Base-by-base conservation (phyloP, 2,113 vertebrate species). In the Eulemur rufifrons region DNA sequence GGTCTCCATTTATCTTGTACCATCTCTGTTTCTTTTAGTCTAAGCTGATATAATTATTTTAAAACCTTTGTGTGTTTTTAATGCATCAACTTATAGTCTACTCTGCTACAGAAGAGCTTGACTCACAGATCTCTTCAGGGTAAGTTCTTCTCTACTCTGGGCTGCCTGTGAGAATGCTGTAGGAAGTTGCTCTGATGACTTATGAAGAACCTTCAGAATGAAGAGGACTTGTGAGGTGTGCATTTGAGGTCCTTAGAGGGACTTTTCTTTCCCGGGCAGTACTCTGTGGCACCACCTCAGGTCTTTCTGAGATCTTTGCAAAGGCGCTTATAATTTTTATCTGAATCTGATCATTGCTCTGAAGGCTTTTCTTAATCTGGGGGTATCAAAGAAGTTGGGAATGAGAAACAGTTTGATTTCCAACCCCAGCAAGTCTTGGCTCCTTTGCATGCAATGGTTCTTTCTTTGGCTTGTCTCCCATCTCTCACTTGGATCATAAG, bases 201-300 rank as follows among this genome's bases (percentile, higher is more conserved):
- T 17, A 23, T 15, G 50, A 54, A 42, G 14, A 45, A 10, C 4
- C 4, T 66, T 29, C n/a, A 32, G 68, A 9, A 47, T 21, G 82
- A 50, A 4, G 37, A 68, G 42, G 64, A 50, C 56, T 5, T 45
- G 3, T 4, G 37, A 59, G 61, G 5, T 32, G n/a, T 1, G 7
- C 37, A 11, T 14, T n/a, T 21, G 23, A 23, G n/a, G 6, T 20
- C 9, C 25, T 47, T 25, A 10, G 13, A 66, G 54, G n/a, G 0
- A 15, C 56, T 73, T 25, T 52, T 23, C 2, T 25, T 18, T 2
- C 59, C 32, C 20, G 21, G 1, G 10, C 8, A n/a, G 1, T 2
- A 64, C 17, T 25, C 54, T 3, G 10, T 15, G 8, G 61, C 18
- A 9, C 12, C 56, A 10, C 18, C 25, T 87, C 25, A 4, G 37